These are phyloP conservation scores for Sarcophilus harrisii DNA, from an alignment of 2,797 vertebrate species.

Conservation along the genomic window DNA sequence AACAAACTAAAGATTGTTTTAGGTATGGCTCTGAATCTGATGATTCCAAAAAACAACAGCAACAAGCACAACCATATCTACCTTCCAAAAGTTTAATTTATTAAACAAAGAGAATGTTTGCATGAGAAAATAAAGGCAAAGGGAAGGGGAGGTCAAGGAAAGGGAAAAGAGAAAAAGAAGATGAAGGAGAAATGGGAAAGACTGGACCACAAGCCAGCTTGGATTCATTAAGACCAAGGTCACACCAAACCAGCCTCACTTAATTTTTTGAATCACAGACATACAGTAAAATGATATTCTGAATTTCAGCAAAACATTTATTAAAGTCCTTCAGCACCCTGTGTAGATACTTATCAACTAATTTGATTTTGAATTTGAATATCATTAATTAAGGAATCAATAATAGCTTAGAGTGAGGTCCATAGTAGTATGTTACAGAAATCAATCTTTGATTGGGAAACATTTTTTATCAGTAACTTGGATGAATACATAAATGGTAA, in stretches of 20 bases:
- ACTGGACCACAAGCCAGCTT: neutral
- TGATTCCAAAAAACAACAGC: neutral
- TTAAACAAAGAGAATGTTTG: neutral
- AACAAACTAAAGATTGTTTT: neutral
- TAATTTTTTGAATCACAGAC: neutral
- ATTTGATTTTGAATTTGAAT: neutral
- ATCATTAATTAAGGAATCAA: neutral
- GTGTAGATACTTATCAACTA: neutral
- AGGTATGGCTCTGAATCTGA: neutral
- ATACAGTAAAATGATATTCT: neutral
- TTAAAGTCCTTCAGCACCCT: neutral
- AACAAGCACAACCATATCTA: neutral
- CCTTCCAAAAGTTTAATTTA: neutral
- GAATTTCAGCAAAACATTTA: neutral
- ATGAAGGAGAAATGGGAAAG: neutral
- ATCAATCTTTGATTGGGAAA: neutral
- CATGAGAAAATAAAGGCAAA: neutral
- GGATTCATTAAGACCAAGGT: neutral
- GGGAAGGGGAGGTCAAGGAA: neutral
- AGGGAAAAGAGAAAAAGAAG: neutral
- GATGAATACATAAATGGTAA: neutral
- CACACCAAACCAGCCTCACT: neutral
- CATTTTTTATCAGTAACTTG: neutral
- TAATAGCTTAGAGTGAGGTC: neutral
- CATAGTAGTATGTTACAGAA: neutral